These are phyloP conservation scores for Macaca mulatta DNA, from an alignment of 2,113 vertebrate species.

Conservation along the genomic window DNA sequence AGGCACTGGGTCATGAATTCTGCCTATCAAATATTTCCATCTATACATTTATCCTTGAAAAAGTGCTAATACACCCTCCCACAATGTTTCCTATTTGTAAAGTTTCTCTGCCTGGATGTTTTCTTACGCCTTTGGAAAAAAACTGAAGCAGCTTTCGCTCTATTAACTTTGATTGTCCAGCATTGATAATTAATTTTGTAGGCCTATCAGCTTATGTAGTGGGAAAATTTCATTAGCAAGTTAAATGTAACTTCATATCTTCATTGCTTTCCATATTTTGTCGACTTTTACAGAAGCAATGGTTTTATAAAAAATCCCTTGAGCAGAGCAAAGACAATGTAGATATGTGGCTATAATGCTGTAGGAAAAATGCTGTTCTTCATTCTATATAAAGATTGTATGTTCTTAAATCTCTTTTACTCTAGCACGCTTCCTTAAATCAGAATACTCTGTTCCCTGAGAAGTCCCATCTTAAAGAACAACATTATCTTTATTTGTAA, in stretches of 20 bases:
- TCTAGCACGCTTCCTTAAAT: neutral
- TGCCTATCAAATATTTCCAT: neutral
- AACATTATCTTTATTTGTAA: slow-evolving; percentile 56
- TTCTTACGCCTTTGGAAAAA: neutral
- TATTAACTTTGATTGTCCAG: slow-evolving; percentile 62
- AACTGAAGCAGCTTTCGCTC: neutral
- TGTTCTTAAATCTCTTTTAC: slow-evolving; percentile 38
- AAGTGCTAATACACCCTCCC: neutral
- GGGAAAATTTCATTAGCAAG: slow-evolving; percentile 61
- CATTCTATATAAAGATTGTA: neutral
- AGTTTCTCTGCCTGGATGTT: slow-evolving; percentile 1
- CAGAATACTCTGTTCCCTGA: neutral
- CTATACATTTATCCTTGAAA: slow-evolving; percentile 4
- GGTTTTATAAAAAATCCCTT: slow-evolving; percentile 55
- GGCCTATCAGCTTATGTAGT: slow-evolving; percentile 19
- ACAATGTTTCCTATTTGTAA: neutral
- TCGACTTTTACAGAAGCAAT: slow-evolving; percentile 22
- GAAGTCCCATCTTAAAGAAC: slow-evolving; percentile 9
- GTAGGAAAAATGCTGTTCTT: neutral
- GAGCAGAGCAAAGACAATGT: slow-evolving; percentile 49
- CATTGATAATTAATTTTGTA: slow-evolving; percentile 61
- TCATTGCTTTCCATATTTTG: slow-evolving; percentile 55
- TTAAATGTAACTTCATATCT: slow-evolving; percentile 57
- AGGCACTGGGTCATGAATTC: neutral
- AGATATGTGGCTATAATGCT: neutral